These are phyloP conservation scores for Heliconius charithonia DNA, from an alignment of 2,888 invertebrate genomes.

Conservation along the genomic window DNA sequence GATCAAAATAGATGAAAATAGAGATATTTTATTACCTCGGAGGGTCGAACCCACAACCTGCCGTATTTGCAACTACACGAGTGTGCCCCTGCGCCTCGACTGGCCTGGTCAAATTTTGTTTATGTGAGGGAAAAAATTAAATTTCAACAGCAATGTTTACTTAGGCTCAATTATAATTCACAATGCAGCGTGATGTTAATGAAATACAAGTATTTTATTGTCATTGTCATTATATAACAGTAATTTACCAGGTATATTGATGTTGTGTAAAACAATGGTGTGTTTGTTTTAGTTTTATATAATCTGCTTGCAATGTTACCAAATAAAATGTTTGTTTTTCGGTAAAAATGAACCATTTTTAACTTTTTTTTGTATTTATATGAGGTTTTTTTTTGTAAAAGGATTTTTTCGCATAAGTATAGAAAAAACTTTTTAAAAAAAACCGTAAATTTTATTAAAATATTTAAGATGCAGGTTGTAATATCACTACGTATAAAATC, in stretches of 20 bases:
- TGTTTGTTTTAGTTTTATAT: background rate
- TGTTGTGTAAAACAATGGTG: background rate
- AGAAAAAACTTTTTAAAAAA: too few relatives aligned
- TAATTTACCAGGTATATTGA: background rate
- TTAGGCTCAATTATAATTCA: background rate
- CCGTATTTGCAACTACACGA: too few relatives aligned
- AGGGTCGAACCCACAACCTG: too few relatives aligned
- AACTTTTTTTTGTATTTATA: too few relatives aligned
- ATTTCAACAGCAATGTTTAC: background rate
- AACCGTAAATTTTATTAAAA: too few relatives aligned
- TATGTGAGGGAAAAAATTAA: background rate
- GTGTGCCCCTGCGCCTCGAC: too few relatives aligned
- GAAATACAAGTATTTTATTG: conserved; percentile 4
- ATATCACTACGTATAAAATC: too few relatives aligned
- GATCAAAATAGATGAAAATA: too few relatives aligned
- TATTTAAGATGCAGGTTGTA: too few relatives aligned
- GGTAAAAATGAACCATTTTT: background rate
- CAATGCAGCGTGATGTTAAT: background rate
- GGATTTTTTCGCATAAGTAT: too few relatives aligned
- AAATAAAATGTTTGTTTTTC: background rate
- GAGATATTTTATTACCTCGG: too few relatives aligned
- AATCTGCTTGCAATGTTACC: background rate
- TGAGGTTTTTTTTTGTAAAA: too few relatives aligned
- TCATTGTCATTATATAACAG: background rate
- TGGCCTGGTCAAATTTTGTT: background rate